These are phyloP conservation scores for Seira sanloemensis DNA, from an alignment of 2,888 invertebrate species.

Conservation along the genomic window DNA sequence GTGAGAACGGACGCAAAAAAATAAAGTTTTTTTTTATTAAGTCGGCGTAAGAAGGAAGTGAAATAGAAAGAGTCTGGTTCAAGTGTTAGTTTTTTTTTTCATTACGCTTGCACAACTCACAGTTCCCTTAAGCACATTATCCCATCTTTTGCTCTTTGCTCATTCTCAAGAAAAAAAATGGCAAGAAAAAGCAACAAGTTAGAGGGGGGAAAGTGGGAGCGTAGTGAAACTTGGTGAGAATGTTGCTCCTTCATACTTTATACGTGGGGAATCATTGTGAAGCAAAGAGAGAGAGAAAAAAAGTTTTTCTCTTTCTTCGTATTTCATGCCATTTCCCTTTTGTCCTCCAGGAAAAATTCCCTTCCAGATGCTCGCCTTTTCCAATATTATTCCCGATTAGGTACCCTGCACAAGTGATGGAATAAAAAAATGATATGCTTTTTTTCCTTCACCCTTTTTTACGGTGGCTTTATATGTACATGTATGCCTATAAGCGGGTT, in stretches of 20 bases:
- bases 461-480: too few species aligned
- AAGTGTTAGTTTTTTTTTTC: neutral
- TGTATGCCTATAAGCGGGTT: too few species aligned
- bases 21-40: neutral
- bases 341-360: constrained; percentile 25
- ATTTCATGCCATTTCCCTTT: neutral
- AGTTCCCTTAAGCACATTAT: neutral
- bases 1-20: too few species aligned
- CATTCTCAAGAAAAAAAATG: neutral
- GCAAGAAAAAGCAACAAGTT: constrained; percentile 22
- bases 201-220: neutral
- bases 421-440: too few species aligned
- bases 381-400: neutral
- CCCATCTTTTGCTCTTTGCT: neutral
- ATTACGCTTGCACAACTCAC: neutral
- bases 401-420: neutral
- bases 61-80: neutral
- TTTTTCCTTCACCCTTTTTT: neutral
- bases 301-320: neutral
- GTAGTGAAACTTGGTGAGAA: neutral
- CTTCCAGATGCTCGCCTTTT: constrained; percentile 29
- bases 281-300: too few species aligned
- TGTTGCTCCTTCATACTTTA: neutral
- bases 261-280: too few species aligned
- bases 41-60: neutral